These are phyloP conservation scores for Haliclona indistincta DNA, from an alignment of 37 sponge, comb jelly and placozoan species.

Conservation along the genomic window DNA sequence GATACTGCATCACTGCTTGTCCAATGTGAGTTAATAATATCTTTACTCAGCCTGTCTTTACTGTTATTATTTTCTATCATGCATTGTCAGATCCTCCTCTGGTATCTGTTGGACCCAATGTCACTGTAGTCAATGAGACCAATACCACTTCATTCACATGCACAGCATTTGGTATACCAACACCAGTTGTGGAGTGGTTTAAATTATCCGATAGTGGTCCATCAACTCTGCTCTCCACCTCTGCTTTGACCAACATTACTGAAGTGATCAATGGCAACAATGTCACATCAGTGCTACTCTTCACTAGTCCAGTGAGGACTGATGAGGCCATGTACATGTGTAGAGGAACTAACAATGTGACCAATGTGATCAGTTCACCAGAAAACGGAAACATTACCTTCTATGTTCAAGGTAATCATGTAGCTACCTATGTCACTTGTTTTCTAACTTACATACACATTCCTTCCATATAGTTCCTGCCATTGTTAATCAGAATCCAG, in stretches of 20 bases:
- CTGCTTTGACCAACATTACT: background rate
- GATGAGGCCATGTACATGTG: slow-evolving; percentile 1
- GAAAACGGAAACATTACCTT: slow-evolving; percentile 6
- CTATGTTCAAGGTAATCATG: slow-evolving; percentile 1
- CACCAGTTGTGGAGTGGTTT: background rate
- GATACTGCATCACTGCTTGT: slow-evolving; percentile 6
- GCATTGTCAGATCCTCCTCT: slow-evolving; percentile 1
- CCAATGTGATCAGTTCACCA: background rate
- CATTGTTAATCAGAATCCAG: background rate
- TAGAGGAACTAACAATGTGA: background rate
- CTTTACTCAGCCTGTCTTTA: no score
- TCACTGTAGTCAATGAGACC: background rate
- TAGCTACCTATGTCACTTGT: background rate
- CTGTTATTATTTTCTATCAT: no score
- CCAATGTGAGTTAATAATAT: no score
- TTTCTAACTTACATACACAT: no score
- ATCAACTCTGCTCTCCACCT: background rate
- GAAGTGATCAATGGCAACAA: background rate
- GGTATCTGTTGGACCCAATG: background rate
- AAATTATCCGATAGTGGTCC: background rate
- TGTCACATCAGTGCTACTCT: background rate
- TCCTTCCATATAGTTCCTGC: background rate
- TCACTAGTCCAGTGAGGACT: background rate
- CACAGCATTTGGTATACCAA: background rate
- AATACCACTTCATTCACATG: slow-evolving; percentile 4